Conservation (phyloP, 2,113 vertebrate genomes). For the Etia nguti region DNA sequence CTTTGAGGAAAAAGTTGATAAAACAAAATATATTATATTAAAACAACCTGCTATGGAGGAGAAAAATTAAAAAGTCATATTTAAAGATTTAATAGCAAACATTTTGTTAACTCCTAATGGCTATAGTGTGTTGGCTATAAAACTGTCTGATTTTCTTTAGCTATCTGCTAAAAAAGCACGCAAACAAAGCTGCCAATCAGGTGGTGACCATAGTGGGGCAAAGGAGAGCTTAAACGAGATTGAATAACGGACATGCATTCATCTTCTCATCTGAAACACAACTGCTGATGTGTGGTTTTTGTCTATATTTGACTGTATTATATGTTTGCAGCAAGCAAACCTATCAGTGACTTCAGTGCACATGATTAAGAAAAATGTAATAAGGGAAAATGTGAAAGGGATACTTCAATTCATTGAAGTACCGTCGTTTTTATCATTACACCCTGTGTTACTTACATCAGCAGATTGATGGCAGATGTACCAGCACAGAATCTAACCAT, state of each 20-base stretch:
- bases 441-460: fast-evolving
- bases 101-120: background rate
- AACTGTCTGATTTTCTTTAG: background rate
- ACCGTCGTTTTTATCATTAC: background rate
- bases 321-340: background rate
- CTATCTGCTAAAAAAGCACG: background rate
- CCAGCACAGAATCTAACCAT: fast-evolving
- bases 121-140: fast-evolving
- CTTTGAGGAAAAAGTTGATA: background rate
- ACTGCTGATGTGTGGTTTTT: background rate
- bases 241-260: fast-evolving
- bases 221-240: background rate
- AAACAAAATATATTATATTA: background rate
- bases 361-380: background rate
- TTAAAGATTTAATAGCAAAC: background rate
- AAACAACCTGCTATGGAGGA: fast-evolving
- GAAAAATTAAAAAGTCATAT: background rate
- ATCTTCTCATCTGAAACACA: background rate
- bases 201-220: background rate
- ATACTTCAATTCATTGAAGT: background rate
- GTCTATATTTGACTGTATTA: background rate
- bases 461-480: fast-evolving
- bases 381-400: background rate
- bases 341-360: background rate
- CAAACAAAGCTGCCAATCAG: background rate